phyloP scores from a whole-genome alignment of 2,888 invertebrate species.

The Capitulum mitella region DNA sequence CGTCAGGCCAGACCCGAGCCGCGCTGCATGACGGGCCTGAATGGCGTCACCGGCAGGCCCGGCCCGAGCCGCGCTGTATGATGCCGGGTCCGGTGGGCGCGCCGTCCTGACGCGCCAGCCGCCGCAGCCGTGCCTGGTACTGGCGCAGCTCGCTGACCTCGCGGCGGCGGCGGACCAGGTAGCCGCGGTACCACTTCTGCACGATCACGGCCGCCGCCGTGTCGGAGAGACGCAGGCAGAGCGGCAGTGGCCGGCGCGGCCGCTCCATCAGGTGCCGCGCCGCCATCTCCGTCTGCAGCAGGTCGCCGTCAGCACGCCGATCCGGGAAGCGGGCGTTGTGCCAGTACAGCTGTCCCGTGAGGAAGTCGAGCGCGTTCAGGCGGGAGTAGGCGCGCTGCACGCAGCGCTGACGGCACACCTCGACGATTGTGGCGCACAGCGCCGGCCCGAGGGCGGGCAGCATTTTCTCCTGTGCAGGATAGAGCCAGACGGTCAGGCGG shows the following conservation, averaged over 20 bases:
- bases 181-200: slow-evolving; percentile 15
- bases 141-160: not conserved
- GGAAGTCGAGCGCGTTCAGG: not conserved
- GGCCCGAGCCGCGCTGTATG: not conserved
- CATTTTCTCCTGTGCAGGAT: not conserved
- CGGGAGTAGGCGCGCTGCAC: slow-evolving; percentile 3
- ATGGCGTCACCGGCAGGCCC: not conserved
- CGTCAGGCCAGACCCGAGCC: too few relatives aligned
- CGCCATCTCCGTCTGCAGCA: not conserved
- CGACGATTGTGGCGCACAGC: not conserved
- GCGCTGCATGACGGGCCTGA: too few relatives aligned
- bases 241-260: not conserved
- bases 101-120: not conserved
- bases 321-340: not conserved
- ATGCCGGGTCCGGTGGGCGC: not conserved
- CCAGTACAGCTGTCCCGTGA: not conserved
- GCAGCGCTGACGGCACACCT: not conserved
- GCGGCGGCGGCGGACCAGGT: not conserved
- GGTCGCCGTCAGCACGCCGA: not conserved
- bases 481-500: too few relatives aligned
- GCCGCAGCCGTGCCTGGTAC: not conserved
- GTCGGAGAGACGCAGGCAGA: not conserved
- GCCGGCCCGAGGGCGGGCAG: not conserved
- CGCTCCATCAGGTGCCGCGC: not conserved
- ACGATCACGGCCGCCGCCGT: not conserved